Conservation (phyloP, 2,113 vertebrate genomes). For the Monopterus albus region DNA sequence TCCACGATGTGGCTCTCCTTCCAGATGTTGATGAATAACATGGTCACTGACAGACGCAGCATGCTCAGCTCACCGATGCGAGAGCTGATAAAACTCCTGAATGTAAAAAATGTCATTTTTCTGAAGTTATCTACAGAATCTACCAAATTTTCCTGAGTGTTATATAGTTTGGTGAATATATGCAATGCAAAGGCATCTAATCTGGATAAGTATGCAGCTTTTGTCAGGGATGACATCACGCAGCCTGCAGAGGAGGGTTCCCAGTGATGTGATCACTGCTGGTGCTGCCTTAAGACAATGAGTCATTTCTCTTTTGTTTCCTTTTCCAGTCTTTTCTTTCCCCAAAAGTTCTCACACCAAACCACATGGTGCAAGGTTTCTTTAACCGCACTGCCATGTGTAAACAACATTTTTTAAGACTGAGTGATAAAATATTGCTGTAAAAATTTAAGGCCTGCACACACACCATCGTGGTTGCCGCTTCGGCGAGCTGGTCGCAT, state of each 20-base stretch:
- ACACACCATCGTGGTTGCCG: too few species aligned
- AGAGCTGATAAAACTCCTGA: constrained; percentile 6
- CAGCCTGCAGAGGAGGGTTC: constrained; percentile 48
- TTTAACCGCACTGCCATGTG: not conserved
- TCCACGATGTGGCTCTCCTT: constrained; percentile 20
- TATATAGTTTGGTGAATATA: not conserved
- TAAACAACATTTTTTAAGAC: constrained; percentile 12
- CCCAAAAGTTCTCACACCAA: not conserved
- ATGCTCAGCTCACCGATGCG: not conserved
- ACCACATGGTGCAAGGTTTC: constrained; percentile 12
- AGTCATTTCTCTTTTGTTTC: constrained; percentile 42
- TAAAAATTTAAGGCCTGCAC: constrained; percentile 11
- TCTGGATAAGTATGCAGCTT: constrained; percentile 64
- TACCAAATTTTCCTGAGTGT: not conserved
- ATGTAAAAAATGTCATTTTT: not conserved
- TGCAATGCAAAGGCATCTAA: constrained; percentile 31
- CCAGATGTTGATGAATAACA: constrained; percentile 58
- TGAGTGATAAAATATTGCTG: not conserved
- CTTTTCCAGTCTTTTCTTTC: not conserved
- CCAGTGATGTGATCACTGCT: constrained; percentile 36
- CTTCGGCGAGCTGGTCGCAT: constrained; percentile 34
- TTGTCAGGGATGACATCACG: constrained; percentile 68
- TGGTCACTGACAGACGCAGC: constrained; percentile 23
- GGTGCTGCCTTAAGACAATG: constrained; percentile 43
- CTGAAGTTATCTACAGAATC: not conserved